These are phyloP conservation scores for Yponomeuta cagnagella DNA, from an alignment of 2,888 invertebrate species.

Conservation along the genomic window DNA sequence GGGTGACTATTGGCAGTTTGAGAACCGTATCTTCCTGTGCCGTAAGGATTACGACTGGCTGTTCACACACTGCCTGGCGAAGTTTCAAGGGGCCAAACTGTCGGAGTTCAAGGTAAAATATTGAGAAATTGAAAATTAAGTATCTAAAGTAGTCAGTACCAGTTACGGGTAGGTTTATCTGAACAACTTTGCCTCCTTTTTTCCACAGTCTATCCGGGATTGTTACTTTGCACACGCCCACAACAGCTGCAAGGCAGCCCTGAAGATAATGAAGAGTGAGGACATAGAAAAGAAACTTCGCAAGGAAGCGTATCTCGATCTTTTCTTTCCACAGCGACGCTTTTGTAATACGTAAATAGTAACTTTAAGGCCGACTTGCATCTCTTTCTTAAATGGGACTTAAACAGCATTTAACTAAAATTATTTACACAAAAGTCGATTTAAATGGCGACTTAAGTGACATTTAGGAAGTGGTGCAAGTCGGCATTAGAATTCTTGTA, in stretches of 20 bases:
- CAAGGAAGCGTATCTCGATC: constrained; percentile 66
- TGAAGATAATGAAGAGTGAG: constrained; percentile 67
- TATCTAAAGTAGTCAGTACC: too few species aligned
- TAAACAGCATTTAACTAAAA: too few species aligned
- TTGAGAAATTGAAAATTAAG: too few species aligned
- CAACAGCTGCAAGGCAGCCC: constrained; percentile 66
- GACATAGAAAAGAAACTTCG: constrained; percentile 65
- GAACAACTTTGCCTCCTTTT: too few species aligned
- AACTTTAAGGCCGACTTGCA: neutral
- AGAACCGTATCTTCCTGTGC: constrained; percentile 63
- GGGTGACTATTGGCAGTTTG: constrained; percentile 77
- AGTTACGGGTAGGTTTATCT: too few species aligned
- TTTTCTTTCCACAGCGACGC: constrained; percentile 63
- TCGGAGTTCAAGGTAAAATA: constrained; percentile 59
- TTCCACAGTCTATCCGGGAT: constrained; percentile 60
- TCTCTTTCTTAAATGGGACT: too few species aligned
- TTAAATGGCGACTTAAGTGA: too few species aligned
- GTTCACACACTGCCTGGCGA: constrained; percentile 59
- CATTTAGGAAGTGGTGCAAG: too few species aligned
- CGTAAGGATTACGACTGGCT: constrained; percentile 55
- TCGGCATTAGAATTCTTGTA: too few species aligned
- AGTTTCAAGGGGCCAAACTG: constrained; percentile 58
- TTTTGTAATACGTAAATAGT: constrained; percentile 34
- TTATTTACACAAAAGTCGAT: too few species aligned
- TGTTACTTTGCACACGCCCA: constrained; percentile 70